phyloP scores from a whole-genome alignment of 2,113 vertebrate species.

The Eretmochelys imbricata region DNA sequence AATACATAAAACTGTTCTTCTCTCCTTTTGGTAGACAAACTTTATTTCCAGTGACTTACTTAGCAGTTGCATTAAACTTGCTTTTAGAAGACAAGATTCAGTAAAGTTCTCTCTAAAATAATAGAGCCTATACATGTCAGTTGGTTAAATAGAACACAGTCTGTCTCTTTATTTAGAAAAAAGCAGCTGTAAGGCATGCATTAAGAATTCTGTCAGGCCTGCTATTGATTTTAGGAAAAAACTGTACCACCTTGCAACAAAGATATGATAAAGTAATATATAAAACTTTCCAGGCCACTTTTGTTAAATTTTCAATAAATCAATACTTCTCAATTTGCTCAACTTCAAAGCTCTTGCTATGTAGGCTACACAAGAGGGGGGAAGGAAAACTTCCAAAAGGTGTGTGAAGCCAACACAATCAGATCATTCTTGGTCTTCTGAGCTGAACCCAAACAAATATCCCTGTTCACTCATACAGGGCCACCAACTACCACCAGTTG shows the following conservation, averaged over 20 bases:
- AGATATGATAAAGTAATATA: neutral
- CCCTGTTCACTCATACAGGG: neutral
- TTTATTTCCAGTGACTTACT: neutral
- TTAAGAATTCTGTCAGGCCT: neutral
- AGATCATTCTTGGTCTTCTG: neutral
- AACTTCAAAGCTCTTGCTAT: constrained; percentile 13
- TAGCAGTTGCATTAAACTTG: neutral
- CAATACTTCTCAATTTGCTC: constrained; percentile 34
- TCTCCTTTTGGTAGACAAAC: neutral
- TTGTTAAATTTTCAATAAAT: constrained; percentile 30
- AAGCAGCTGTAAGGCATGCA: neutral
- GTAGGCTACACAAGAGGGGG: neutral
- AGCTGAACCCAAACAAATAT: neutral
- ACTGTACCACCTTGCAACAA: neutral
- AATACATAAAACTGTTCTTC: neutral
- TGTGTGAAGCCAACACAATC: neutral
- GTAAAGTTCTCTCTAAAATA: neutral
- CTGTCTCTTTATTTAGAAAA: neutral
- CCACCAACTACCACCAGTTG: neutral
- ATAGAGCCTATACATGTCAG: neutral
- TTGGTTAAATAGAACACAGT: neutral
- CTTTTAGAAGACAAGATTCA: neutral
- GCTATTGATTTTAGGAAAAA: neutral
- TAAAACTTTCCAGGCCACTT: constrained; percentile 22
- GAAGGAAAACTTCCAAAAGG: constrained; percentile 4